phyloP scores from a whole-genome alignment of 2,888 invertebrate genomes.

The Volucella inflata region DNA sequence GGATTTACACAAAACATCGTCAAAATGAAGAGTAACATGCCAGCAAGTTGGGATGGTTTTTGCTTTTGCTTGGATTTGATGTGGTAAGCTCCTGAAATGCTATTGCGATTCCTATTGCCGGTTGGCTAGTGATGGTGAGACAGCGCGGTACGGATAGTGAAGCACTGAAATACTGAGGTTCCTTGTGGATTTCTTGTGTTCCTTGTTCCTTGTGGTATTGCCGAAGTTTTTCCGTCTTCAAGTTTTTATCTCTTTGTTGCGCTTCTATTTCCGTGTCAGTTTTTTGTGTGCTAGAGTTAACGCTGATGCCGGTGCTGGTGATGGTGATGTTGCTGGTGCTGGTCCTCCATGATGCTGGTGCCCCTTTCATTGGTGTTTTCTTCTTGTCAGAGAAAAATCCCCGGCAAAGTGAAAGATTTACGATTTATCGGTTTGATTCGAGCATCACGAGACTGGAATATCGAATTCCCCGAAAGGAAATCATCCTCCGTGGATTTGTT shows the following conservation, averaged over 20 bases:
- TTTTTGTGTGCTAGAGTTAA: slow-evolving; percentile 17
- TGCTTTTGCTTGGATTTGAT: slow-evolving; percentile 27
- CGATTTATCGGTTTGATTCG: slow-evolving; percentile 78
- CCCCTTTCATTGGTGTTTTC: slow-evolving; percentile 57
- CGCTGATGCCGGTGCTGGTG: not conserved
- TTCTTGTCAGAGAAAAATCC: slow-evolving; percentile 68
- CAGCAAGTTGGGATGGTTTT: slow-evolving; percentile 33
- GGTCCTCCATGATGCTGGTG: not conserved
- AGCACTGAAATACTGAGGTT: too few species aligned
- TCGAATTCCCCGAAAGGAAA: slow-evolving; percentile 76
- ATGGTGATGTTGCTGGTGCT: not conserved
- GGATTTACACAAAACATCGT: slow-evolving; percentile 68
- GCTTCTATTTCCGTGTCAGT: slow-evolving; percentile 70
- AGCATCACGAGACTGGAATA: slow-evolving; percentile 77
- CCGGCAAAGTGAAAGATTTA: slow-evolving; percentile 77
- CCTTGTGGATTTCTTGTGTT: not conserved
- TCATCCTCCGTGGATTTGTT: slow-evolving; percentile 72
- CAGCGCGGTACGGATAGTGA: not conserved
- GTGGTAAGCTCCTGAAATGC: slow-evolving; percentile 29
- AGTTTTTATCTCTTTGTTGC: slow-evolving; percentile 67
- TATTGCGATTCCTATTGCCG: not conserved
- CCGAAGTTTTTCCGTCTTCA: slow-evolving; percentile 70
- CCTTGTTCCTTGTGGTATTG: slow-evolving; percentile 55
- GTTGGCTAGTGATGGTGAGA: slow-evolving; percentile 1
- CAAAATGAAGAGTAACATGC: slow-evolving; percentile 63